Evolutionary conservation across 2,888 invertebrate genomes (phyloP).

Genomic region (Protonemura montana): DNA sequence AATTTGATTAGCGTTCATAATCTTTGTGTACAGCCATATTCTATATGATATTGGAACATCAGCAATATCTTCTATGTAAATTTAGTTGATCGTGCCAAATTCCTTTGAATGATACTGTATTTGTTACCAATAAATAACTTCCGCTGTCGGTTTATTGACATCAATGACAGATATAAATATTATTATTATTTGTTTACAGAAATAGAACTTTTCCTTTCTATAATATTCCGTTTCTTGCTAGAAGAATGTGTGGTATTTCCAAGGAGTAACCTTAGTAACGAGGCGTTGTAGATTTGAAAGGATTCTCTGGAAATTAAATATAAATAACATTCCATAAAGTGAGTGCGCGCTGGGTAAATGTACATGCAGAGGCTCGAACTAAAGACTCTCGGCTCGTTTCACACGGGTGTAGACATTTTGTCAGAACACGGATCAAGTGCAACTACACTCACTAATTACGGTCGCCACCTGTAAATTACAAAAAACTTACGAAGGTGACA

Average conservation of each 20-base stretch:
- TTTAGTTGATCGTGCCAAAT: background rate
- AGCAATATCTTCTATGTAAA: background rate
- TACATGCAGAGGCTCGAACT: background rate
- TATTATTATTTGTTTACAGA: background rate
- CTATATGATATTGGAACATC: background rate
- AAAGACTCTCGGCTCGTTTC: background rate
- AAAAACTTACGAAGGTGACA: background rate
- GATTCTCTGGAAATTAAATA: background rate
- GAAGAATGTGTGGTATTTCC: slow-evolving; percentile 16
- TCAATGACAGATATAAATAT: background rate
- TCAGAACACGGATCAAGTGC: background rate
- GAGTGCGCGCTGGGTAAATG: background rate
- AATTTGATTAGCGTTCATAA: background rate
- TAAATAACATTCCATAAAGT: background rate
- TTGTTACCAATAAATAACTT: background rate
- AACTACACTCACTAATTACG: no score
- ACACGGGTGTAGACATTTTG: background rate
- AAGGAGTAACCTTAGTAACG: background rate
- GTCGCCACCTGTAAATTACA: no score
- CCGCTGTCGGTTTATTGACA: background rate
- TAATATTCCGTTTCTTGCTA: background rate
- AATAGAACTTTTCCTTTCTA: slow-evolving; percentile 27
- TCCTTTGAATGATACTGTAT: background rate
- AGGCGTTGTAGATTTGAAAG: background rate
- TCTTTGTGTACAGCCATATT: background rate